phyloP scores from a whole-genome alignment of 2,888 invertebrate species.

The Calliscelio sp. region DNA sequence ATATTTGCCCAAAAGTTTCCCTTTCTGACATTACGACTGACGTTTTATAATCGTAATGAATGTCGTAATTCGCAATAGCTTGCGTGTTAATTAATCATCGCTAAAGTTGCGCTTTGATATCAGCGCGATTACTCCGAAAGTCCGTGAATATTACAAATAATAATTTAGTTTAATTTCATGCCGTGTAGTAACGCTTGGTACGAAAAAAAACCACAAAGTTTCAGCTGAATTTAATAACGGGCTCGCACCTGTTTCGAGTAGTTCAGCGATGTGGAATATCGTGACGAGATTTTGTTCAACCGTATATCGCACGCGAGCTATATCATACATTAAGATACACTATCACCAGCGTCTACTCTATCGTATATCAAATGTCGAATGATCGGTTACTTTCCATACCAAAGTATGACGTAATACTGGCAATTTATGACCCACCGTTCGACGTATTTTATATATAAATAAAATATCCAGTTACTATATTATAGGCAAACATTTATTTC shows the following conservation, averaged over 20 bases:
- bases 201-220: conserved; percentile 55
- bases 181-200: conserved; percentile 32
- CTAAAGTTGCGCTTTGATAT: conserved; percentile 24
- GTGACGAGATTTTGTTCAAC: conserved; percentile 67
- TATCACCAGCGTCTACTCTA: conserved; percentile 27
- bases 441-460: conserved; percentile 19
- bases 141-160: conserved; percentile 41
- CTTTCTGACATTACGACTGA: conserved; percentile 7
- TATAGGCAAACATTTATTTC: too few relatives aligned
- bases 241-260: conserved; percentile 72
- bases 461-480: too few relatives aligned
- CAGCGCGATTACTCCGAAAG: conserved; percentile 33
- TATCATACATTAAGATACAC: conserved; percentile 63
- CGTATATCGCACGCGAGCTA: conserved; percentile 54
- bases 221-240: conserved; percentile 73
- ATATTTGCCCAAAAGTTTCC: conserved; percentile 9
- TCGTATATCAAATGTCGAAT: conserved; percentile 52
- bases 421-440: conserved; percentile 30
- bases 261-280: conserved; percentile 72
- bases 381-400: conserved; percentile 49
- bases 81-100: conserved; percentile 63
- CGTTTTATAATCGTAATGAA: conserved; percentile 50
- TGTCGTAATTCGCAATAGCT: conserved; percentile 29
- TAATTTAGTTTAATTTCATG: conserved; percentile 72
- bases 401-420: conserved; percentile 26